phyloP scores from a whole-genome alignment of 2,888 invertebrate genomes.

The Lochmaea crataegi region DNA sequence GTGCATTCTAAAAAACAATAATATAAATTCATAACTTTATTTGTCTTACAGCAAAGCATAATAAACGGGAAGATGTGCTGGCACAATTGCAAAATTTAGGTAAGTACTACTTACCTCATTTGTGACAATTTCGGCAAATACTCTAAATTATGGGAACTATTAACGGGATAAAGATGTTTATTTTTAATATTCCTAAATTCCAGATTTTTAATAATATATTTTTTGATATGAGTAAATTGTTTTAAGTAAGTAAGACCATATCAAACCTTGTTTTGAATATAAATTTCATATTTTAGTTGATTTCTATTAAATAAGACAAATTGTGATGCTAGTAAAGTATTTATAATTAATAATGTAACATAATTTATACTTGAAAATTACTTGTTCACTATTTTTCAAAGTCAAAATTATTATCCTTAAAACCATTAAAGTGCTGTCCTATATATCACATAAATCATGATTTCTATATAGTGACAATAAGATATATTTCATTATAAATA shows the following conservation, averaged over 20 bases:
- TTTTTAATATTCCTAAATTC: no score
- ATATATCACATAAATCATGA: no score
- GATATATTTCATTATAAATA: no score
- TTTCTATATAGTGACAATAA: no score
- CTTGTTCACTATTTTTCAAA: not conserved
- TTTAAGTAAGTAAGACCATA: not conserved
- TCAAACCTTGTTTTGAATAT: not conserved
- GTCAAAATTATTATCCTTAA: no score
- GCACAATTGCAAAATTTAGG: constrained; percentile 49
- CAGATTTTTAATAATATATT: no score
- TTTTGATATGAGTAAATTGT: not conserved
- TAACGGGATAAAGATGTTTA: not conserved
- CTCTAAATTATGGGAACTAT: not conserved
- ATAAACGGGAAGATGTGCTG: constrained; percentile 65
- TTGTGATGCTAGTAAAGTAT: not conserved
- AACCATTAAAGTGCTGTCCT: no score
- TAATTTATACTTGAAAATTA: not conserved
- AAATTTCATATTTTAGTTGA: not conserved
- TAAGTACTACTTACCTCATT: constrained; percentile 45
- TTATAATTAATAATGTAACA: no score
- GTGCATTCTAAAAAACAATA: constrained; percentile 42
- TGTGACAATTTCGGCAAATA: constrained; percentile 18
- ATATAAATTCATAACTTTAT: constrained; percentile 27
- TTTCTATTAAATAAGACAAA: not conserved
- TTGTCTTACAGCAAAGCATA: constrained; percentile 65